A percentile compares a stretch with the other conserved stretches of the same genome.
Evolutionary conservation across 2,797 vertebrate genomes (phyloP).

Genomic region (Cossypha polioptera): DNA sequence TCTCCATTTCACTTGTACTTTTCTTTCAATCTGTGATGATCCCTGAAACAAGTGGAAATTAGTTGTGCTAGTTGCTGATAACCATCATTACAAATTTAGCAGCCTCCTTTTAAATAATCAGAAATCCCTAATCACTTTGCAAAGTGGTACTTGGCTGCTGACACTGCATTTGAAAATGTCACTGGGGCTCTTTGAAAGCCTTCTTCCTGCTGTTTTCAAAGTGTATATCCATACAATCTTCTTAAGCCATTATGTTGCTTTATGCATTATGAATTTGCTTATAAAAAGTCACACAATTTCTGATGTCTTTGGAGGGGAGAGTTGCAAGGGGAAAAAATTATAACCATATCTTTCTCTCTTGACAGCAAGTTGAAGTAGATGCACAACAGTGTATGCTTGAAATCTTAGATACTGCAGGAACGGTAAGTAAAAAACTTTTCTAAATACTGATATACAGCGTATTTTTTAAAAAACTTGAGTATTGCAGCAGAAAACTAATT

Average conservation of each 20-base stretch:
- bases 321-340: background rate
- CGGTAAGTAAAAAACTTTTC: conserved; percentile 80
- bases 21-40: background rate
- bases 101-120: conserved; percentile 38
- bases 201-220: conserved; percentile 40
- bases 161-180: conserved; percentile 36
- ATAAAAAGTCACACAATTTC: background rate
- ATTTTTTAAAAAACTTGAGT: background rate
- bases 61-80: background rate
- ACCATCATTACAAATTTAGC: conserved; percentile 12
- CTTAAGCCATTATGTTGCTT: conserved; percentile 6
- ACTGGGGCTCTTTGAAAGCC: background rate
- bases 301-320: background rate
- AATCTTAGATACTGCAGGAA: conserved; percentile 95
- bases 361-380: conserved; percentile 96
- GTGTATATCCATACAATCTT: background rate
- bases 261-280: conserved; percentile 44
- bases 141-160: conserved; percentile 4
- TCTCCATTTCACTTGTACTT: background rate
- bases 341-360: conserved; percentile 42
- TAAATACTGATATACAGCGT: background rate
- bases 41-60: conserved; percentile 6
- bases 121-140: conserved; percentile 19
- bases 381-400: conserved; percentile 96
- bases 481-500: background rate